Evolutionary conservation across 2,113 vertebrate species (phyloP).

Genomic region (Urocolius indicus): DNA sequence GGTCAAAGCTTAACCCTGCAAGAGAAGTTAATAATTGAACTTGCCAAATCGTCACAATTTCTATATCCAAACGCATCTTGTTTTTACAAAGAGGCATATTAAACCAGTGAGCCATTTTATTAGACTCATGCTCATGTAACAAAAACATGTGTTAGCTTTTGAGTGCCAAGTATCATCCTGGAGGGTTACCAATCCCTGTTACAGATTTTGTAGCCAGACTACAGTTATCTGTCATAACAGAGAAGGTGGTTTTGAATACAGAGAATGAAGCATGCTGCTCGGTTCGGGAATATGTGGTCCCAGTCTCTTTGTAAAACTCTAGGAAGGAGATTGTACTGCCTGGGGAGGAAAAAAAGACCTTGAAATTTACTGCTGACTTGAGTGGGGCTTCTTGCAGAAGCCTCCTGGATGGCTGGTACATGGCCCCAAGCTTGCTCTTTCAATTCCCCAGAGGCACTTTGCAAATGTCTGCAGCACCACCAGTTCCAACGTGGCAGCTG

Average conservation of each 20-base stretch:
- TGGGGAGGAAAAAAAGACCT: background rate
- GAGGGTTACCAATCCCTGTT: conserved; percentile 58
- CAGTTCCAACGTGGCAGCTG: background rate
- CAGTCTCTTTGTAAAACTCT: background rate
- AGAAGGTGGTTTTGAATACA: conserved; percentile 46
- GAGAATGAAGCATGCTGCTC: conserved; percentile 17
- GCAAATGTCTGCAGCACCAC: background rate
- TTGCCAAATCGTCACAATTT: conserved; percentile 58
- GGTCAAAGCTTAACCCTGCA: conserved; percentile 52
- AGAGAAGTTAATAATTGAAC: conserved; percentile 61
- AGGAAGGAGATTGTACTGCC: background rate
- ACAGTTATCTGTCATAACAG: conserved; percentile 60
- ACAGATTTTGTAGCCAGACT: conserved; percentile 52
- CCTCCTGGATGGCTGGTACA: background rate
- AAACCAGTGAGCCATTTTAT: conserved; percentile 71
- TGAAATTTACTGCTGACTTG: background rate
- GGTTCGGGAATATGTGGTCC: background rate
- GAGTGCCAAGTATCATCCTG: conserved; percentile 62
- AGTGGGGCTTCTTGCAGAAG: background rate
- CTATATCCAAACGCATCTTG: conserved; percentile 37
- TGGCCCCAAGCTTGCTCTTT: background rate
- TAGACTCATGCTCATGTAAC: conserved; percentile 64
- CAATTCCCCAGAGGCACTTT: background rate
- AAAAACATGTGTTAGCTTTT: conserved; percentile 60
- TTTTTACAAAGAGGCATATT: conserved; percentile 59